phyloP scores from a whole-genome alignment of 1,140 invertebrate genomes.

The Gryon sp. region DNA sequence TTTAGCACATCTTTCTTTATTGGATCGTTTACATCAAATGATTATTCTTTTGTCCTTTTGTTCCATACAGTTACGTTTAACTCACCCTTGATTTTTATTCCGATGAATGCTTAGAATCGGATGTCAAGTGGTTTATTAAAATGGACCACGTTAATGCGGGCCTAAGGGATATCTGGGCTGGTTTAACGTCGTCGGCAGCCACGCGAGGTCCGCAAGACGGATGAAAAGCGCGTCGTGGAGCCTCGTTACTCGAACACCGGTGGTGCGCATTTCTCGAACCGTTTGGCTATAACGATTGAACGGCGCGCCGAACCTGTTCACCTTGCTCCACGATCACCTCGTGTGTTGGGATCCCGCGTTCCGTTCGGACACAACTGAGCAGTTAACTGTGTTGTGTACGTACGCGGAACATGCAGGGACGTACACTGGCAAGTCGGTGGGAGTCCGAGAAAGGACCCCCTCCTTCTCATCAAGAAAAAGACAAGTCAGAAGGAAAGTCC shows the following conservation, averaged over 20 bases:
- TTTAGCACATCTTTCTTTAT: no score
- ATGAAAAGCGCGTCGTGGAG: constrained; percentile 52
- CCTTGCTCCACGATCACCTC: constrained; percentile 70
- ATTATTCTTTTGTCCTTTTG: no score
- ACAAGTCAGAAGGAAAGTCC: constrained; percentile 38
- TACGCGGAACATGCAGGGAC: constrained; percentile 41
- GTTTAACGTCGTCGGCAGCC: constrained; percentile 7
- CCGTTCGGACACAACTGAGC: constrained; percentile 61
- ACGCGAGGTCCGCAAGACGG: constrained; percentile 35
- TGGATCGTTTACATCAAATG: no score
- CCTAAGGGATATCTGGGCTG: not conserved
- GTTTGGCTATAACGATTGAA: constrained; percentile 39
- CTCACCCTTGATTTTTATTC: not conserved
- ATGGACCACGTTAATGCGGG: constrained; percentile 20
- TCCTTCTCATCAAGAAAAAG: constrained; percentile 32
- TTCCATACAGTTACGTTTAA: no score
- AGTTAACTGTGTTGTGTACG: constrained; percentile 50
- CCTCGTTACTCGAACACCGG: constrained; percentile 38
- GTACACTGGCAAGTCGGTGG: constrained; percentile 38
- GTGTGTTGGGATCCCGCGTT: constrained; percentile 61
- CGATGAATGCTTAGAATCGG: not conserved
- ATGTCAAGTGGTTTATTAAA: no score
- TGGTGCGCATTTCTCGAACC: constrained; percentile 59
- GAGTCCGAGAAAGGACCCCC: constrained; percentile 51
- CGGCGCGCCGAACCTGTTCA: constrained; percentile 67